phyloP scores from a whole-genome alignment of 2,797 vertebrate species.

The Uromys caudimaculatus region DNA sequence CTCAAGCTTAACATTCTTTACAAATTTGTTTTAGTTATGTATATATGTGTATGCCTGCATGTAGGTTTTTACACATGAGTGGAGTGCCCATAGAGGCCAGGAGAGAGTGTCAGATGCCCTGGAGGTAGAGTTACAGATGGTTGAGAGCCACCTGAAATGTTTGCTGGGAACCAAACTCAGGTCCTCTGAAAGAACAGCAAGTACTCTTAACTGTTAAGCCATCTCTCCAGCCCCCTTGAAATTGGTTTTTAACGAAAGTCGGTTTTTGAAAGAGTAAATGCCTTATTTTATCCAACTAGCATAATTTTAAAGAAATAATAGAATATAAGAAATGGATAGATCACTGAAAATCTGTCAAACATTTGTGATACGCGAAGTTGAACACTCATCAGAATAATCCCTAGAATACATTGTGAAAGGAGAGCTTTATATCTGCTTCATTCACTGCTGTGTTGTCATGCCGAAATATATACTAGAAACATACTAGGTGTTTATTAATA shows the following conservation, averaged over 20 bases:
- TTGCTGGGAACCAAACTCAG: background rate
- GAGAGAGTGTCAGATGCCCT: background rate
- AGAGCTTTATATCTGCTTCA: conserved; percentile 17
- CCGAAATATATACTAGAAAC: conserved; percentile 28
- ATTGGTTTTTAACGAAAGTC: conserved; percentile 19
- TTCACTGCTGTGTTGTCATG: background rate
- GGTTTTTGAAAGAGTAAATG: background rate
- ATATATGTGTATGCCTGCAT: background rate
- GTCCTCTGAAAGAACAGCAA: background rate
- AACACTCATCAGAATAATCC: conserved; percentile 53
- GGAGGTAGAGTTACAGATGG: background rate
- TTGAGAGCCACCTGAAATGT: background rate
- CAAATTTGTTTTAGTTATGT: background rate
- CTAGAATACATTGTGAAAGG: background rate
- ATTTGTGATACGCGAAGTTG: conserved; percentile 37
- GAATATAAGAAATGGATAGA: conserved; percentile 14
- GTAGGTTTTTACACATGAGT: background rate
- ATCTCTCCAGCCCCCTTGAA: background rate
- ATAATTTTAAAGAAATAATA: background rate
- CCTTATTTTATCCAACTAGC: conserved; percentile 15
- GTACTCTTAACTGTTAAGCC: background rate
- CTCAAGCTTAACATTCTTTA: conserved; percentile 34
- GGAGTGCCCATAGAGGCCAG: background rate
- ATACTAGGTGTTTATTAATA: conserved; percentile 22
- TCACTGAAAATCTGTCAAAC: conserved; percentile 32